Evolutionary conservation across 92 coral and sea anemone species (phyloP), one percentile per base, ranked within the genome.

Genomic region (Porites cylindrica): DNA sequence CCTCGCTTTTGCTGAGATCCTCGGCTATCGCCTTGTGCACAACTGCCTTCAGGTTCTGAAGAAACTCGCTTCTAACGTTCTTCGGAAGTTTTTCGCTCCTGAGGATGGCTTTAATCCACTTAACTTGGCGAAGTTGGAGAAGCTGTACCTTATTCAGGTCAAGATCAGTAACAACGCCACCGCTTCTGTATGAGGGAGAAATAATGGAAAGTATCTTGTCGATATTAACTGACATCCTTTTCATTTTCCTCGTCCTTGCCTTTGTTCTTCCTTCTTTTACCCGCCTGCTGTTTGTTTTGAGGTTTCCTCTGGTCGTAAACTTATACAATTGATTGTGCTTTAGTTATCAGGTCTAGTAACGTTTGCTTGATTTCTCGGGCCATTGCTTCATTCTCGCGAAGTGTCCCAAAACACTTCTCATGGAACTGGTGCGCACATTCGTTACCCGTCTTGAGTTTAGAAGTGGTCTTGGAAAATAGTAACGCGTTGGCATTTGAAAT

Each of bases 241-340:
- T 72, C 58, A 38, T 47, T 53, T 32, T 72, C 58, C 77, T 72
- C 26, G 77, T 23, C 77, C 53, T 47, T 12, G 77, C 12, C 14
- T 72, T 72, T 17, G 77, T 72, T 32, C 58, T 72, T 20, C 77
- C 77, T 72, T 38, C 51, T 12, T 72, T 72, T 53, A 23, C 77
- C 19, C 58, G n/a, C 77, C 77, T 72, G 77, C 54, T 32, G 26
- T 72, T 23, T 47, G 77, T 38, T 53, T 38, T 24, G 2, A 72
- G 51, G 18, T 53, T 53, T 38, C 51, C 58, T 17, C 77, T 72
- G 9, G 54, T 72, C 58, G 18, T 21, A 16, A 72, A 23, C 51
- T 17, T 5, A 7, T 72, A 17, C 17, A 21, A 20, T 72, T 26
- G 11, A 13, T 72, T 20, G 32, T 53, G 59, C 59, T 53, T 53